phyloP scores from a whole-genome alignment of 2,888 invertebrate species.

The Pyrochroa serraticornis region DNA sequence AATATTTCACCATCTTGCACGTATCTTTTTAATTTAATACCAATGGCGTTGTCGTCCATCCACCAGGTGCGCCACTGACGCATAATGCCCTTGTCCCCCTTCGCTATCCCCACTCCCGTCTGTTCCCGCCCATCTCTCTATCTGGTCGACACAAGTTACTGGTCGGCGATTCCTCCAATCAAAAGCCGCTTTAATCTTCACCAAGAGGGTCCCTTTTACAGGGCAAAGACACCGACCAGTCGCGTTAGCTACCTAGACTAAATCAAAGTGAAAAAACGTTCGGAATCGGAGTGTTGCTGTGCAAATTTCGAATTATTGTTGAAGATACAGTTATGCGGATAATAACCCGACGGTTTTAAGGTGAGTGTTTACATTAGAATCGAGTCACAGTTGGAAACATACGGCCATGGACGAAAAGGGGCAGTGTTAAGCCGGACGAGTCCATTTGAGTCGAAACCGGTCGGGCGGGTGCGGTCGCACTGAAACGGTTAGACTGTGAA shows the following conservation, averaged over 20 bases:
- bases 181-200: slow-evolving; percentile 37
- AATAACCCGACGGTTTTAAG: neutral
- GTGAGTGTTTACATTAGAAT: slow-evolving; percentile 22
- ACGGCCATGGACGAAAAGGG: slow-evolving; percentile 49
- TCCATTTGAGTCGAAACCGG: slow-evolving; percentile 44
- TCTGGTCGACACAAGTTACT: slow-evolving; percentile 36
- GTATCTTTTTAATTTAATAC: neutral
- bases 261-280: slow-evolving; percentile 32
- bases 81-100: slow-evolving; percentile 29
- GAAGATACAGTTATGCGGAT: neutral
- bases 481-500: slow-evolving; percentile 38
- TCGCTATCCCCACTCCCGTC: slow-evolving; percentile 28
- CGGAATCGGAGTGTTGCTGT: slow-evolving; percentile 23
- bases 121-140: slow-evolving; percentile 25
- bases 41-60: slow-evolving; percentile 21
- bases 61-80: slow-evolving; percentile 38
- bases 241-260: slow-evolving; percentile 34
- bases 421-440: slow-evolving; percentile 44
- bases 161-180: slow-evolving; percentile 43
- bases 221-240: slow-evolving; percentile 45
- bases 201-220: slow-evolving; percentile 45
- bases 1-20: slow-evolving; percentile 27
- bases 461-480: slow-evolving; percentile 49
- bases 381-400: slow-evolving; percentile 34
- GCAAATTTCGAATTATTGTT: slow-evolving; percentile 12